Conservation (phyloP, 1,140 invertebrate species). For the Drosophila leontia region DNA sequence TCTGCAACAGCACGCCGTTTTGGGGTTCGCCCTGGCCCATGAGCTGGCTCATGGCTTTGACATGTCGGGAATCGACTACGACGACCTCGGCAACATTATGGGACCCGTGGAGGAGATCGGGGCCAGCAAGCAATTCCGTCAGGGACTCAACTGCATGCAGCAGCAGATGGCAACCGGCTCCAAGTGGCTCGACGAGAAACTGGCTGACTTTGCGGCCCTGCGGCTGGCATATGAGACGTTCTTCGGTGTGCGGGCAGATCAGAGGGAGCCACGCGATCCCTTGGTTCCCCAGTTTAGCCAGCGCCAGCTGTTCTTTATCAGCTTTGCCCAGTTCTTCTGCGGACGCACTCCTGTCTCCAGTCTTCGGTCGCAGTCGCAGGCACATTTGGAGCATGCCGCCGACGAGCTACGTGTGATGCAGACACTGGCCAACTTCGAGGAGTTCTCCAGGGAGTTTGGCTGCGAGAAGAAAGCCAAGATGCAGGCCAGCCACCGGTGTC, state of each 20-base stretch:
- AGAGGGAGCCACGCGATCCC: constrained; percentile 49
- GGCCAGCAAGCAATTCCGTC: constrained; percentile 61
- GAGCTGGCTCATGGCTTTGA: constrained; percentile 78
- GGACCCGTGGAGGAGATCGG: constrained; percentile 76
- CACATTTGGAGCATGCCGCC: constrained; percentile 91
- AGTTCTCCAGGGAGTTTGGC: constrained; percentile 91
- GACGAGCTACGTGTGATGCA: constrained; percentile 92
- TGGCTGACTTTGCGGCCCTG: constrained; percentile 76
- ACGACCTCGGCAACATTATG: constrained; percentile 72
- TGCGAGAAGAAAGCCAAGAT: constrained; percentile 90
- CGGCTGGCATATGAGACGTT: constrained; percentile 72
- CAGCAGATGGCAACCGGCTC: constrained; percentile 75
- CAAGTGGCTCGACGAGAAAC: constrained; percentile 70
- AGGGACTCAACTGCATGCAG: constrained; percentile 72
- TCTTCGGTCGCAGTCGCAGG: constrained; percentile 91
- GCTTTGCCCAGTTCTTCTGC: constrained; percentile 95
- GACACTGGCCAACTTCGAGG: constrained; percentile 92
- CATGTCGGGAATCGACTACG: constrained; percentile 73
- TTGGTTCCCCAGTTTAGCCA: constrained; percentile 88
- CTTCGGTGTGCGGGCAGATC: constrained; percentile 46
- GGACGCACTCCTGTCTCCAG: constrained; percentile 92
- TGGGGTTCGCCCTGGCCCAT: constrained; percentile 73
- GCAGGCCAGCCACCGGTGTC: constrained; percentile 93
- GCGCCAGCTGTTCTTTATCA: constrained; percentile 92
- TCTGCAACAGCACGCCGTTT: constrained; percentile 71